Base-by-base conservation (phyloP, 2,113 vertebrate species). In the Cryptomyrus ogoouensis region DNA sequence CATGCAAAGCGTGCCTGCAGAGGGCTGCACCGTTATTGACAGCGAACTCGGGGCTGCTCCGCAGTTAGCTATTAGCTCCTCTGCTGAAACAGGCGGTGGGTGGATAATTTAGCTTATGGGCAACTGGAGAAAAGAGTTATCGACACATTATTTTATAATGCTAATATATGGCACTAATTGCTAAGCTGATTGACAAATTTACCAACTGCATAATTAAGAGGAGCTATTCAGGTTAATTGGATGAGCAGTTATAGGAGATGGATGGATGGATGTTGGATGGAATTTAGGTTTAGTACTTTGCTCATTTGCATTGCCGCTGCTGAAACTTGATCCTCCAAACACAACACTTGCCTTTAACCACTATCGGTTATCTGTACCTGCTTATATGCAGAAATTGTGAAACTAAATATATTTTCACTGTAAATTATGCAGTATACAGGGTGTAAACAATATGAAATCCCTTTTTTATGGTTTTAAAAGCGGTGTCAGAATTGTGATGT, bases 1-100 rank as follows among this genome's bases (percentile, higher is more conserved):
- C 96, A 94, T 53, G 31, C 47, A 53, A 47, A n/a, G 19, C 2
- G 6, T 21, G 95, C 95, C 96, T 94, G 94, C 95, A 96, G 96
- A 97, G 35, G 97, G 95, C 96, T 96, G 98, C 97, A 93, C 97
- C 97, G 96, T 94, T 97, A 98, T 97, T 94, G 97, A 97, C 95
- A 92, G 90, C 94, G 92, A 92, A 93, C 94, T 96, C 96, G 94
- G 94, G 93, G 94, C 95, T 95, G 94, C 92, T 95, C 97, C 95
- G 95, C 95, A 96, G 95, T 94, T 92, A 91, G 94, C 93, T 91
- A 94, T 93, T 91, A 91, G 91, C 91, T 93, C 7, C 49, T 92
- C 93, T 92, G 92, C 93, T 93, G 92, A 92, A 95, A 94, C 85
- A 53, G 49, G 13, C 46, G 21, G 50, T 53, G n/a, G 15, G 50